phyloP scores from a whole-genome alignment of 2,113 vertebrate species.

The Thalassarche chlororhynchos region DNA sequence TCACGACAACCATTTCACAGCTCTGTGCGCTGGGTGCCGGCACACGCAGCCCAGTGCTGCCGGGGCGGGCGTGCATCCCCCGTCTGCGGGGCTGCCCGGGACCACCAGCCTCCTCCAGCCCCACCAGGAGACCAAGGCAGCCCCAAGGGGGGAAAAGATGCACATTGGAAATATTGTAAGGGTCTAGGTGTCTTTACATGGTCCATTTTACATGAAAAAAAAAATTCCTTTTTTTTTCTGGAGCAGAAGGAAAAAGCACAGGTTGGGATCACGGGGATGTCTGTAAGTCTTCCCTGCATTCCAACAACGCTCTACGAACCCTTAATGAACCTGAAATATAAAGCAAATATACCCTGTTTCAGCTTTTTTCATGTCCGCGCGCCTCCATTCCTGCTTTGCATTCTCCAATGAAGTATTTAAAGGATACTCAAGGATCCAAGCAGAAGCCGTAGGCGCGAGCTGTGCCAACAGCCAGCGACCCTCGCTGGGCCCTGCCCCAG shows the following conservation, averaged over 20 bases:
- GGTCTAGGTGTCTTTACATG: not conserved
- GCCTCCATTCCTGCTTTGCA: not conserved
- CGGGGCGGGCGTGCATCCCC: rapidly evolving
- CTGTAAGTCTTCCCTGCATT: not conserved
- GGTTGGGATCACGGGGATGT: not conserved
- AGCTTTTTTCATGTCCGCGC: not conserved
- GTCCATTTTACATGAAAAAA: not conserved
- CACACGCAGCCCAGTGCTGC: not conserved
- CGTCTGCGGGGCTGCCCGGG: rapidly evolving
- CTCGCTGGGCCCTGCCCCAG: not conserved
- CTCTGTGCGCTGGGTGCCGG: rapidly evolving
- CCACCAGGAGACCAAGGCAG: not conserved
- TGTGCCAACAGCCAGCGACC: not conserved
- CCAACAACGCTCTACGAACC: not conserved
- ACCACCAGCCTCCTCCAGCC: not conserved
- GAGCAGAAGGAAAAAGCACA: not conserved
- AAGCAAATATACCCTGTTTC: not conserved
- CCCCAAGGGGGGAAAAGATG: no score
- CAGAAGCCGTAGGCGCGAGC: rapidly evolving
- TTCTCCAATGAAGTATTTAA: not conserved
- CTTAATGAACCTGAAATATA: not conserved
- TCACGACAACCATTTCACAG: not conserved
- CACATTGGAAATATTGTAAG: not conserved
- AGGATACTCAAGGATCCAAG: not conserved
- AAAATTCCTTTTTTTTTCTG: no score